phyloP scores from a whole-genome alignment of 2,113 vertebrate genomes.

The Hydrolagus affinis region DNA sequence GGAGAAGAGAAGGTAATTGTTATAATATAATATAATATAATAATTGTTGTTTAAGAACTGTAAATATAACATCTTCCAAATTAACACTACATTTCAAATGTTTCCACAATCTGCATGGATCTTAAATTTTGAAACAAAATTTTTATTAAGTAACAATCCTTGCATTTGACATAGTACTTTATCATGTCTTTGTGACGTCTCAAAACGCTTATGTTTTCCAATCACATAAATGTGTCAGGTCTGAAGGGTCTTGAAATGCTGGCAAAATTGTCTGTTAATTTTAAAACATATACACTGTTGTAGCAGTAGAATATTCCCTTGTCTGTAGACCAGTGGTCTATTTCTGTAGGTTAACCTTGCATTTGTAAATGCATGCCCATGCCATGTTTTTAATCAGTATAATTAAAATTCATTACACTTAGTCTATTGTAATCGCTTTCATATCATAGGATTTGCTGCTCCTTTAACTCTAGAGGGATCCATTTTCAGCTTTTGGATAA shows the following conservation, averaged over 20 bases:
- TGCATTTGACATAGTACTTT: no score
- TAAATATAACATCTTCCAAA: no score
- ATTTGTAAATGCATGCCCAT: no score
- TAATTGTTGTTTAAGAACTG: no score
- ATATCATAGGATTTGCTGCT: not conserved
- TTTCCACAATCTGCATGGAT: no score
- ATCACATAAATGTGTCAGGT: no score
- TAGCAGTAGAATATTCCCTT: not conserved
- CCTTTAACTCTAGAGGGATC: not conserved
- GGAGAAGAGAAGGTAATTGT: no score
- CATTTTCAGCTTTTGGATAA: not conserved
- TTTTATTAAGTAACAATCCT: no score
- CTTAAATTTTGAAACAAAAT: no score
- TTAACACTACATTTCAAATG: no score
- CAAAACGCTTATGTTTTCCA: no score
- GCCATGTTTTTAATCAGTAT: not conserved
- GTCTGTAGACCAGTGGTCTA: not conserved
- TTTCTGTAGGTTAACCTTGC: not conserved
- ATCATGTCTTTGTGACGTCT: not conserved
- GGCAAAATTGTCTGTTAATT: constrained; percentile 1
- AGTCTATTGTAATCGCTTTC: not conserved
- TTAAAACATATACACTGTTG: not conserved
- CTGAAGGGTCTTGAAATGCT: not conserved
- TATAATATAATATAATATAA: no score
- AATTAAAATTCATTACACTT: not conserved